These are phyloP conservation scores for Himalopsyche anomala DNA, from an alignment of 2,888 invertebrate species.

Conservation along the genomic window DNA sequence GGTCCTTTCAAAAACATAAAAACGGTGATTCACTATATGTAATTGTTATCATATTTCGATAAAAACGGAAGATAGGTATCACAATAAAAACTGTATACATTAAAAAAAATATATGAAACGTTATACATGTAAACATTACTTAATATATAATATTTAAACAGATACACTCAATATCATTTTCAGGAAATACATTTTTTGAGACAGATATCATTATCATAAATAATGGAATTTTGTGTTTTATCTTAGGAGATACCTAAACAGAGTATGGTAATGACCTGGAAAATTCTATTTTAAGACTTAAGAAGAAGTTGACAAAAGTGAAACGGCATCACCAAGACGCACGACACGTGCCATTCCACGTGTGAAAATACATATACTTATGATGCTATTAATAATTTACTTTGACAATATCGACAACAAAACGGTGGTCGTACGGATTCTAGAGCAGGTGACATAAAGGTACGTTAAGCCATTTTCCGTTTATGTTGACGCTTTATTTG, in stretches of 20 bases:
- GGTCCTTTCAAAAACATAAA: too few relatives aligned
- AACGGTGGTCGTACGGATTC: background rate
- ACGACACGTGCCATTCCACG: background rate
- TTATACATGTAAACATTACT: too few relatives aligned
- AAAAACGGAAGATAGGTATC: too few relatives aligned
- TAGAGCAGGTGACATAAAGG: background rate
- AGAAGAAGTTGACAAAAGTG: background rate
- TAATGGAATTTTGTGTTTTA: background rate
- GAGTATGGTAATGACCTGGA: constrained; percentile 1
- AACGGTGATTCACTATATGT: too few relatives aligned
- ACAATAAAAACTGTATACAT: too few relatives aligned
- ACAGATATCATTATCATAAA: background rate
- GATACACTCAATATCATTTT: too few relatives aligned
- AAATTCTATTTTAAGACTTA: background rate
- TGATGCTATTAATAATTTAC: background rate
- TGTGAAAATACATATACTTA: background rate
- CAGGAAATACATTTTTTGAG: too few relatives aligned
- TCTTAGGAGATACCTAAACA: background rate
- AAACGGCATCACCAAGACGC: background rate
- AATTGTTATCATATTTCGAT: too few relatives aligned
- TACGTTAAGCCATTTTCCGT: too few relatives aligned
- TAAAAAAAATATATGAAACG: too few relatives aligned
- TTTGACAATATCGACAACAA: constrained; percentile 7
- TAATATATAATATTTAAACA: too few relatives aligned
- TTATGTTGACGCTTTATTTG: too few relatives aligned